Percentiles rank a stretch among this genome's conserved stretches.
Conservation (phyloP, 2,113 vertebrate species). For the Struthio camelus region DNA sequence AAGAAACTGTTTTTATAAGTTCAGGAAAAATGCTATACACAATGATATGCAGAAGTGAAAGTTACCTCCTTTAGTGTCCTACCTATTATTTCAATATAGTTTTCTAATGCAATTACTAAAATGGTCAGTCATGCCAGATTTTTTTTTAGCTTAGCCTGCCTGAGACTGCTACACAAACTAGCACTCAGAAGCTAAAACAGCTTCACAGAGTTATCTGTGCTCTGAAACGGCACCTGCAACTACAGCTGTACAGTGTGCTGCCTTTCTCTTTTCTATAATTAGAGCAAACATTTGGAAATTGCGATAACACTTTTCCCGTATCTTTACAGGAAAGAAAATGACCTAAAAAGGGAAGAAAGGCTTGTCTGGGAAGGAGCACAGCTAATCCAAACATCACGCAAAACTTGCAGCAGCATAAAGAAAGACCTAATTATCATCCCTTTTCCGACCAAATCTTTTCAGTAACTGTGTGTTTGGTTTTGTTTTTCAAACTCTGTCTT, state of each 20-base stretch:
- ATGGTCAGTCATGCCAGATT: background rate
- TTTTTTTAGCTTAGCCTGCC: background rate
- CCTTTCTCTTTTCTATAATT: conserved; percentile 34
- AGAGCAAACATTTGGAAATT: conserved; percentile 32
- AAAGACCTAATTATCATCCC: background rate
- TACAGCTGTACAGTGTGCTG: background rate
- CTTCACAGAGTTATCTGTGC: background rate
- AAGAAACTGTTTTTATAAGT: background rate
- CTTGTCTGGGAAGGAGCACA: background rate
- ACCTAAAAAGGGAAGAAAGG: conserved; percentile 61
- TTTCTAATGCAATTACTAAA: conserved; percentile 25
- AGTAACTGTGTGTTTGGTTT: conserved; percentile 9
- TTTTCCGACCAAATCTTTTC: conserved; percentile 11
- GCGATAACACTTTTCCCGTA: background rate
- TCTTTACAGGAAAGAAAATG: conserved; percentile 51
- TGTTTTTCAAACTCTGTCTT: conserved; percentile 33
- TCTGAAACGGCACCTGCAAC: background rate
- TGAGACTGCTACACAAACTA: background rate
- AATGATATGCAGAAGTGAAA: background rate
- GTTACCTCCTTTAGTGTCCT: background rate
- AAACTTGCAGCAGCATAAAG: background rate
- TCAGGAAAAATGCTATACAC: background rate
- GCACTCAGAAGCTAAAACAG: background rate
- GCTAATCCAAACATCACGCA: conserved; percentile 37
- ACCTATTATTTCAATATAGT: background rate